Conservation (phyloP, 1,140 invertebrate genomes). For the Megathymus violae region DNA sequence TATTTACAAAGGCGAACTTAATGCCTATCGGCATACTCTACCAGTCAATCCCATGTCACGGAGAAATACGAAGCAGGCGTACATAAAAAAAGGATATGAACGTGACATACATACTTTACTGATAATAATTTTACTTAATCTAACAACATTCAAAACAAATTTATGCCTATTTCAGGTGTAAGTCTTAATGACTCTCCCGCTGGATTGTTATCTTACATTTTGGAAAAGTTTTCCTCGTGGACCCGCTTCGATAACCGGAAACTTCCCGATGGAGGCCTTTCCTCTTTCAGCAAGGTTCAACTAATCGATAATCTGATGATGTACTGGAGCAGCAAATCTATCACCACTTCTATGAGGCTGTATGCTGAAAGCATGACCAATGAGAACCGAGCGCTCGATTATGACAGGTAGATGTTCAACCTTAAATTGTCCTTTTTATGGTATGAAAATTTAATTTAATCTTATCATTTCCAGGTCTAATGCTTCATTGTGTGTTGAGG, state of each 20-base stretch:
- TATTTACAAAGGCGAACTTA: too few relatives aligned
- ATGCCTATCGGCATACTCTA: too few relatives aligned
- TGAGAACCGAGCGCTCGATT: not conserved
- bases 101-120: too few relatives aligned
- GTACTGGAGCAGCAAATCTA: constrained; percentile 92
- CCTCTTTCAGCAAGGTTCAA: constrained; percentile 87
- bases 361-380: constrained; percentile 85
- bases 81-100: too few relatives aligned
- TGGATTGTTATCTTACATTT: constrained; percentile 89
- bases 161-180: constrained; percentile 71
- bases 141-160: too few relatives aligned
- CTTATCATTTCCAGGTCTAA: too few relatives aligned
- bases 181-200: constrained; percentile 87
- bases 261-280: constrained; percentile 87
- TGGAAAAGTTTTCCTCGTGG: constrained; percentile 94
- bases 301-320: constrained; percentile 95
- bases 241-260: constrained; percentile 84
- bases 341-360: constrained; percentile 90
- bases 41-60: too few relatives aligned
- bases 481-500: too few relatives aligned
- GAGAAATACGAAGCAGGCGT: too few relatives aligned
- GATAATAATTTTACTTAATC: too few relatives aligned
- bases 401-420: not conserved
- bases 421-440: too few relatives aligned
- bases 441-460: too few relatives aligned